Conservation (phyloP, 2,797 vertebrate genomes). For the Rhinichthys osculus region DNA sequence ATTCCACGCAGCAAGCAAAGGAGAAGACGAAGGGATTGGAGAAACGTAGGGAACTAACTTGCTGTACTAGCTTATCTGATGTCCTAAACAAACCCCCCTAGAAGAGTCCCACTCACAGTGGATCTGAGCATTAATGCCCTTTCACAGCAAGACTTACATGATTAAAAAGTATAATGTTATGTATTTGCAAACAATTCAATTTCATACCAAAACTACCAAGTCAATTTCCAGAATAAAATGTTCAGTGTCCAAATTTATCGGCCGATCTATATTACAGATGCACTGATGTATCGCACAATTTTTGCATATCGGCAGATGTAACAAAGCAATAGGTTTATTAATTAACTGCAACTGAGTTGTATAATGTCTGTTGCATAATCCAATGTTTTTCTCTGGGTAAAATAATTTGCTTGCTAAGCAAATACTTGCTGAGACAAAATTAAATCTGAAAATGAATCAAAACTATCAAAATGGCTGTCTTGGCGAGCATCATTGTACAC, state of each 20-base stretch:
- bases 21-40: neutral
- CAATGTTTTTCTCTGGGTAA: neutral
- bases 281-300: neutral
- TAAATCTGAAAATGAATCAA: neutral
- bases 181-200: neutral
- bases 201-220: neutral
- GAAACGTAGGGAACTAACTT: slow-evolving; percentile 1
- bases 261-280: neutral
- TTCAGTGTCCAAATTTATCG: too few species aligned
- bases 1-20: slow-evolving; percentile 9
- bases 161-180: neutral
- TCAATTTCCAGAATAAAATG: neutral
- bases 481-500: neutral
- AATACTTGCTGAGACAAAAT: too few species aligned
- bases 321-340: too few species aligned
- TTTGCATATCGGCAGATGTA: neutral
- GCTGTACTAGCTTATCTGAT: neutral
- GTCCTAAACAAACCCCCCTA: neutral
- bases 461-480: neutral
- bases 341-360: neutral
- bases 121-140: neutral
- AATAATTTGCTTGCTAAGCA: too few species aligned
- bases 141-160: neutral
- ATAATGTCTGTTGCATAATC: too few species aligned
- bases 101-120: neutral